These are phyloP conservation scores for Drosophila fulvimacula DNA, from an alignment of 2,888 invertebrate species.

Conservation along the genomic window DNA sequence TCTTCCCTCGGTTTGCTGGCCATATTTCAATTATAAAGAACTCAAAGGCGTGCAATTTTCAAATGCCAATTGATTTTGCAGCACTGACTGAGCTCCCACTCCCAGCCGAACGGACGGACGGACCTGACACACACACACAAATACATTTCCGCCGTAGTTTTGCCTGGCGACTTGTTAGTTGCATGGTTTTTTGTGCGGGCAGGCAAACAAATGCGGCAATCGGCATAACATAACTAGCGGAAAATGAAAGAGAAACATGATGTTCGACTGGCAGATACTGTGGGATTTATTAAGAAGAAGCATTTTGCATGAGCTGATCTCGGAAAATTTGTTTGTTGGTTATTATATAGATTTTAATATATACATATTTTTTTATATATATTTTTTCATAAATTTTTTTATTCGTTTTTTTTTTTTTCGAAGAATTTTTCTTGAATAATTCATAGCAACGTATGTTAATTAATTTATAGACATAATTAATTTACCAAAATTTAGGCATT, in stretches of 20 bases:
- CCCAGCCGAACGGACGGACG: neutral
- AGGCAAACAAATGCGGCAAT: constrained; percentile 58
- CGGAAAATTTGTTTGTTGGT: no score
- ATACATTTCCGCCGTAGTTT: constrained; percentile 53
- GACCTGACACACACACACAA: neutral
- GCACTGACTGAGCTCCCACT: constrained; percentile 20
- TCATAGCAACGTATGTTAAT: neutral
- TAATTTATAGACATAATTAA: neutral
- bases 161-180: constrained; percentile 63
- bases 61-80: constrained; percentile 78
- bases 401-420: no score
- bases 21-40: constrained; percentile 73
- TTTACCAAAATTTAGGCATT: neutral
- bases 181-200: constrained; percentile 48
- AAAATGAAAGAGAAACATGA: neutral
- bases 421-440: neutral
- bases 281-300: neutral
- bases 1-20: constrained; percentile 11
- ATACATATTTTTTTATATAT: no score
- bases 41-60: constrained; percentile 75
- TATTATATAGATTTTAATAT: no score
- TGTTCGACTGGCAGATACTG: constrained; percentile 19
- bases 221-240: constrained; percentile 38
- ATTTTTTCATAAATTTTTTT: no score
- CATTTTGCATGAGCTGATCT: neutral